phyloP scores from a whole-genome alignment of 2,113 vertebrate species.

The Xerus inauris region DNA sequence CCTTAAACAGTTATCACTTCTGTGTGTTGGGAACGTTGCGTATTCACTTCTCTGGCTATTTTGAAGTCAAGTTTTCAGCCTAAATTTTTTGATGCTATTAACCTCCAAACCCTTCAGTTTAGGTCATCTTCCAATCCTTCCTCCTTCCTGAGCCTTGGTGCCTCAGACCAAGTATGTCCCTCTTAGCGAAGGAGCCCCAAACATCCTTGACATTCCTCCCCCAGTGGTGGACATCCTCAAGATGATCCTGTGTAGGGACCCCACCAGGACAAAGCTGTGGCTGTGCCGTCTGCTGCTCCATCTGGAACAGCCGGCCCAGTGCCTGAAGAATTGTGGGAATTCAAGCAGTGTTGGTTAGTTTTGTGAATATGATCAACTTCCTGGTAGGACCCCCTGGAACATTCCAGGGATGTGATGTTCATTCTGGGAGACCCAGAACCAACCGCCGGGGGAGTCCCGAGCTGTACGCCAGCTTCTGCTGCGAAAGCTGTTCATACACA shows the following conservation, averaged over 20 bases:
- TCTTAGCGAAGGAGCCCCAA: background rate
- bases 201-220: no score
- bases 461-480: rapidly evolving
- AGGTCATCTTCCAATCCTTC: background rate
- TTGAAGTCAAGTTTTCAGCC: background rate
- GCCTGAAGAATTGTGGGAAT: background rate
- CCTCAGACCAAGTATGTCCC: no score
- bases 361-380: background rate
- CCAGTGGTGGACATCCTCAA: background rate
- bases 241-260: no score
- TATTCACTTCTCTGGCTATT: background rate
- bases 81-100: background rate
- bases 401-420: background rate
- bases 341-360: background rate
- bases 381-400: background rate
- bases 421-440: background rate
- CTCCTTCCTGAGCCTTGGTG: background rate
- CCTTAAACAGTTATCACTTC: background rate
- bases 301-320: background rate
- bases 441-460: background rate
- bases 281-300: background rate
- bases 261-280: background rate
- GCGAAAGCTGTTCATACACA: background rate
- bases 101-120: background rate
- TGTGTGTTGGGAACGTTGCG: background rate